Conservation (phyloP, 2,888 invertebrate species). For the Enchytraeus crypticus region DNA sequence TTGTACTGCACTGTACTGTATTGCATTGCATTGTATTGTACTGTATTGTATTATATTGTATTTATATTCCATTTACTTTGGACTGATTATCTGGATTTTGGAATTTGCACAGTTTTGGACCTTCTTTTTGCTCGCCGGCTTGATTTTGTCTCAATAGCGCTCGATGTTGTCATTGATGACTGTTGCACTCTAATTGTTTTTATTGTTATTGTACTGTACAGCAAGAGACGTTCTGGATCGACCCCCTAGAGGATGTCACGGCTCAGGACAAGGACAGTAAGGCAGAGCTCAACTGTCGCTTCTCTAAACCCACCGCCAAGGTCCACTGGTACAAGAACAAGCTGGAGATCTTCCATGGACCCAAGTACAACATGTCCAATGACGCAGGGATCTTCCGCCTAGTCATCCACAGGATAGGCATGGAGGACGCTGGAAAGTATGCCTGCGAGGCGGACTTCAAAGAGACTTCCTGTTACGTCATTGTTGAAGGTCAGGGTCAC, state of each 20-base stretch:
- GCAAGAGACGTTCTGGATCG: conserved; percentile 65
- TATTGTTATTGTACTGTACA: too few species aligned
- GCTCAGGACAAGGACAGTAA: conserved; percentile 94
- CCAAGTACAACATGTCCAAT: conserved; percentile 79
- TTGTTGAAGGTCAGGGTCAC: conserved; percentile 69
- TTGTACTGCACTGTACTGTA: too few species aligned
- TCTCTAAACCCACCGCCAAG: conserved; percentile 79
- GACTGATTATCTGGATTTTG: too few species aligned
- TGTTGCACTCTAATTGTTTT: too few species aligned
- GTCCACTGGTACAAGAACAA: conserved; percentile 52
- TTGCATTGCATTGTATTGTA: too few species aligned
- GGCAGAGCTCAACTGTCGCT: conserved; percentile 83
- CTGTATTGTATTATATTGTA: too few species aligned
- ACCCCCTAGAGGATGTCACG: conserved; percentile 87
- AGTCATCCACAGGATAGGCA: conserved; percentile 79
- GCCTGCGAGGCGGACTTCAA: conserved; percentile 86
- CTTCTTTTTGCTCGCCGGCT: too few species aligned
- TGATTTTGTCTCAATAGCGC: too few species aligned
- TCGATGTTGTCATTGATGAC: too few species aligned
- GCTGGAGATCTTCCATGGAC: conserved; percentile 87
- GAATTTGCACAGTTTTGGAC: too few species aligned
- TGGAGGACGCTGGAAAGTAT: conserved; percentile 94
- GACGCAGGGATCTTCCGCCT: conserved; percentile 78
- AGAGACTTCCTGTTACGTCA: conserved; percentile 78
- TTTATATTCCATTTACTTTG: too few species aligned